A percentile compares a stretch with the other conserved stretches of the same genome.
Evolutionary conservation across 2,797 vertebrate species (phyloP).

Genomic region (Channa striata): DNA sequence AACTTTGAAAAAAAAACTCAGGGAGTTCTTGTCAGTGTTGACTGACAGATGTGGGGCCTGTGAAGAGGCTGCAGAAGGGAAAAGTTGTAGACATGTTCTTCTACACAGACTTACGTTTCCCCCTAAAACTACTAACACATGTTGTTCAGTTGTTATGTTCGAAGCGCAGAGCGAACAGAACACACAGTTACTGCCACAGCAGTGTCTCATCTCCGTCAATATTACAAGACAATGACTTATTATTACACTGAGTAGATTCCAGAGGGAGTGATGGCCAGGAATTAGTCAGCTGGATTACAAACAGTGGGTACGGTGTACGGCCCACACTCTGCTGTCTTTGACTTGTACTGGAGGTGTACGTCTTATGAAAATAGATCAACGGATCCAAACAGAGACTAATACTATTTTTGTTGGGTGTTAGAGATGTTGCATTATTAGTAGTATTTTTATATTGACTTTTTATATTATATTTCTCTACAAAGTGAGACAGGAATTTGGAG

Average conservation of each 20-base stretch:
- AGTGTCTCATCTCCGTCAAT: neutral
- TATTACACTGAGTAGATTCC: slow-evolving; percentile 11
- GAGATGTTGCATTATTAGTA: neutral
- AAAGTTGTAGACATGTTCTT: neutral
- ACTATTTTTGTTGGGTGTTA: no score
- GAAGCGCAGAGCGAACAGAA: neutral
- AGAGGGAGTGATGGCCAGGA: slow-evolving; percentile 7
- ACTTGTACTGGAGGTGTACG: neutral
- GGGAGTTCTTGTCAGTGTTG: slow-evolving; percentile 10
- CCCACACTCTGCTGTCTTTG: slow-evolving; percentile 1
- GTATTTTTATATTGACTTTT: no score
- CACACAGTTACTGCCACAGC: neutral
- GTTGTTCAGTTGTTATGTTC: neutral
- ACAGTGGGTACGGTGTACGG: slow-evolving; percentile 26
- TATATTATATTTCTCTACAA: no score
- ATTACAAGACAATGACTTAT: slow-evolving; percentile 26
- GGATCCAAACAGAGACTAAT: no score
- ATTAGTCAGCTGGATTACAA: slow-evolving; percentile 43
- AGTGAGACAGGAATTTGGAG: no score
- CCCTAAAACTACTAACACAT: neutral
- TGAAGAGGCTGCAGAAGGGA: neutral
- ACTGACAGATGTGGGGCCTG: neutral
- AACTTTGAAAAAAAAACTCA: slow-evolving; percentile 22
- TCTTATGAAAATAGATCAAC: neutral
- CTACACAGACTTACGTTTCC: neutral